Conservation (phyloP, 92 coral and sea anemone species). For the Epizoanthus rinbou region DNA sequence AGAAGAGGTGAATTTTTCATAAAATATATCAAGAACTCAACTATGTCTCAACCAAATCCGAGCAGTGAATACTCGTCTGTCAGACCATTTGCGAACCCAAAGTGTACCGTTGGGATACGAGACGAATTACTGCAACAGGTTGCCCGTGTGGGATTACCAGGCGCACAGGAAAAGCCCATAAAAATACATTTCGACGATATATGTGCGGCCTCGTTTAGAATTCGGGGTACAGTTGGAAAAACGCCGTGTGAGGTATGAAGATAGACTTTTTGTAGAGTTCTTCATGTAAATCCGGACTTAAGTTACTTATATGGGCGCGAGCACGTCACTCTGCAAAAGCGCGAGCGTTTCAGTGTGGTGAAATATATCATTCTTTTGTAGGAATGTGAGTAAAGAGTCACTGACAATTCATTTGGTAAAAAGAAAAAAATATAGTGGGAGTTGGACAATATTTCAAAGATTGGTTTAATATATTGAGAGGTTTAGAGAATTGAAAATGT, state of each 20-base stretch:
- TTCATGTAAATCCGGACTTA: background rate
- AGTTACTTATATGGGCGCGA: background rate
- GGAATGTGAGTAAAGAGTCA: too few relatives aligned
- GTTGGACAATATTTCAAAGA: too few relatives aligned
- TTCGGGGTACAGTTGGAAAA: conserved; percentile 70
- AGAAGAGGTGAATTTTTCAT: too few relatives aligned
- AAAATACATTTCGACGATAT: conserved; percentile 79
- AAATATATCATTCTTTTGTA: too few relatives aligned
- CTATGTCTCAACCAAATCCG: background rate
- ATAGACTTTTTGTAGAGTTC: background rate
- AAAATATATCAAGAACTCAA: background rate
- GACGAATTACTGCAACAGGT: conserved; percentile 56
- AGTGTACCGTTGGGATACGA: conserved; percentile 52
- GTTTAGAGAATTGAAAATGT: background rate
- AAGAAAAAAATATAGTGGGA: too few relatives aligned
- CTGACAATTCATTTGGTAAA: too few relatives aligned
- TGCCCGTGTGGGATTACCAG: conserved; percentile 61
- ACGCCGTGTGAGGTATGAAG: conserved; percentile 81
- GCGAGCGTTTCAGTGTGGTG: background rate
- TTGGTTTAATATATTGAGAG: too few relatives aligned
- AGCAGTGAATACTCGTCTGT: background rate
- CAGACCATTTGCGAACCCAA: conserved; percentile 59
- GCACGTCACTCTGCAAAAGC: background rate
- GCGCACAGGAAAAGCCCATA: conserved; percentile 70
- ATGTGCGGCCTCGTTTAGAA: conserved; percentile 80